Base-by-base conservation (phyloP, 2,797 vertebrate species). In the Aldrovandia affinis region DNA sequence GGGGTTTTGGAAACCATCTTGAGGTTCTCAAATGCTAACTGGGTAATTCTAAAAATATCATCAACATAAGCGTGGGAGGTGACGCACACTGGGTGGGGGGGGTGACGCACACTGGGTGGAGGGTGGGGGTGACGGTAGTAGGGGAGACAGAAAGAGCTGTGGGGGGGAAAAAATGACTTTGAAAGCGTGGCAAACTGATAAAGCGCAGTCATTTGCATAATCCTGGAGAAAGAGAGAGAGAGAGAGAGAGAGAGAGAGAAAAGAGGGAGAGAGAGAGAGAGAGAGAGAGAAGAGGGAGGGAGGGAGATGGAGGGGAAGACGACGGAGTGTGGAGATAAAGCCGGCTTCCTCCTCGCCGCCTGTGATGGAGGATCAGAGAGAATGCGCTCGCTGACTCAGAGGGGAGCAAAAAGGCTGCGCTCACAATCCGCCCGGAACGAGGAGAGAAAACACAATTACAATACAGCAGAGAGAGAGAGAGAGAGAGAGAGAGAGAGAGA, bases 51-150 rank as follows among this genome's bases (percentile, higher is more conserved):
- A 63, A 81, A 81, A 65, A 81, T 81, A 81, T 22, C 54, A 68
- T 63, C 59, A 63, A 81, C 65, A 81, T 63, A 63, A 63, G 54
- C 79, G 63, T 5, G 12, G 70, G 18, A 3, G 70, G 89, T 89
- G 88, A 91, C 89, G 92, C 86, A 86, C 88, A 88, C 85, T 83
- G 87, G 54, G 84, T 70, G 81, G 25, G 50, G 3, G 12, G 18
- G n/a, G 30, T 89, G 88, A 91, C 89, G 92, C 86, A 86, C 88
- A 88, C 85, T 83, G 87, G 54, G 84, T 70, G 81, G 25, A 30
- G 57, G 47, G 63, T 54, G 30, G 59, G 61, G 83, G 80, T 33
- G 30, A 39, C 75, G 84, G 85, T 86, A 85, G 82, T 47, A 47
- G 47, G 57, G 33, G n/a, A 87, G 55, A 88, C 81, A 88, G 63